Base-by-base conservation (phyloP, 2,888 invertebrate species). In the Sicus ferrugineus region DNA sequence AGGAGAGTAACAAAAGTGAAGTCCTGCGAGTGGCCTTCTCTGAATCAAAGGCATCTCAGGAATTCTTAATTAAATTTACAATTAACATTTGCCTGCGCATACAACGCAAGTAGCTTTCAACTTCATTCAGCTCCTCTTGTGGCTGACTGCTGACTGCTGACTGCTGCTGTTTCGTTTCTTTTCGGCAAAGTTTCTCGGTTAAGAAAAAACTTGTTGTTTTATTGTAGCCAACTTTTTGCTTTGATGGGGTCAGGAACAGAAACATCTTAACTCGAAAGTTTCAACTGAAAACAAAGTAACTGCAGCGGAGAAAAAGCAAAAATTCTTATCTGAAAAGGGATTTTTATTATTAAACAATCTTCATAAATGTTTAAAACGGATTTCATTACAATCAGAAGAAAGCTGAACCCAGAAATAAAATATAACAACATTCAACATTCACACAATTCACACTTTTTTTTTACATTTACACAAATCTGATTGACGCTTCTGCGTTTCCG, bases 61-160 rank as follows among this genome's bases (percentile, higher is more conserved):
- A 78, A 79, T 79, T 75, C 79, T 79, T 80, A 80, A 80, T 80
- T 80, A 80, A 80, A 80, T 79, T 80, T 78, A 77, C 77, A 80
- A 80, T 80, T 79, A 79, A 56, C 50, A 19, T 31, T 50, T 48
- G n/a, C n/a, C n/a, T n/a, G n/a, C n/a, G n/a, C n/a, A n/a, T n/a
- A n/a, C 21, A 59, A 52, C 16, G 30, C 42, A 30, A 38, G 48
- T 42, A 62, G 14, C 30, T 46, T 26, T 52, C 26, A 23, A 54
- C 54, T 54, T 54, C 54, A 54, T 54, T 54, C 1, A 54, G 28
- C n/a, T 34, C 16, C 34, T 48, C 48, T 50, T 31, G 14, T 11
- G 21, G 61, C 26, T 59, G 59, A 56, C 30, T 56, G 56, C n/a
- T 26, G 14, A n/a, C n/a, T 42, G 0, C 42, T 54, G 46, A 4